These are phyloP conservation scores for Cuniculus paca DNA, from an alignment of 2,797 vertebrate species.

Conservation along the genomic window DNA sequence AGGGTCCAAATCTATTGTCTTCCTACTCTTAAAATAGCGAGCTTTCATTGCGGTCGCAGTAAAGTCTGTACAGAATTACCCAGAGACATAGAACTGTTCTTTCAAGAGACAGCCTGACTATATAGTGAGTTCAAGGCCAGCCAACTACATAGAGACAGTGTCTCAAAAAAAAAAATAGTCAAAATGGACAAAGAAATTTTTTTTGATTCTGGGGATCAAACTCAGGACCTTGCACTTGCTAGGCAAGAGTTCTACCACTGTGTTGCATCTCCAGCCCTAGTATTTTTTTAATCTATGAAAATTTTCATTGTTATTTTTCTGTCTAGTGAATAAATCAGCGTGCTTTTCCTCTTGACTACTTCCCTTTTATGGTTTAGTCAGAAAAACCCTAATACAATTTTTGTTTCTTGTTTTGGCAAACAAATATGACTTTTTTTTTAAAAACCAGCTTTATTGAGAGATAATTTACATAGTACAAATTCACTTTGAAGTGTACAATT, in stretches of 20 bases:
- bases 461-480: constrained; percentile 4
- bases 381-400: constrained; percentile 27
- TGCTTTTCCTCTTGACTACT: constrained; percentile 35
- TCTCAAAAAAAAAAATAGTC: not conserved
- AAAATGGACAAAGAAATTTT: not conserved
- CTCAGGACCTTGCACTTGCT: not conserved
- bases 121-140: not conserved
- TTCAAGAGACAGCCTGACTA: not conserved
- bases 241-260: not conserved
- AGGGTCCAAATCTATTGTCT: not conserved
- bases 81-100: constrained; percentile 25
- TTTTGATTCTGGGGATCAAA: not conserved
- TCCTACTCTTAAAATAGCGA: constrained; percentile 13
- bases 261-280: not conserved
- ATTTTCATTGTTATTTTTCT: constrained; percentile 59
- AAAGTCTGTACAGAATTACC: not conserved
- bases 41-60: constrained; percentile 27
- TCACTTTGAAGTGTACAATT: not conserved
- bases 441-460: constrained; percentile 40
- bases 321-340: constrained; percentile 32
- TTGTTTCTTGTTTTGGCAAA: constrained; percentile 22
- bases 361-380: constrained; percentile 56
- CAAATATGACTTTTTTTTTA: not conserved
- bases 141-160: not conserved
- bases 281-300: constrained; percentile 47